Evolutionary conservation across 1,140 invertebrate species (phyloP).

Genomic region (Andrena cerasifolii): DNA sequence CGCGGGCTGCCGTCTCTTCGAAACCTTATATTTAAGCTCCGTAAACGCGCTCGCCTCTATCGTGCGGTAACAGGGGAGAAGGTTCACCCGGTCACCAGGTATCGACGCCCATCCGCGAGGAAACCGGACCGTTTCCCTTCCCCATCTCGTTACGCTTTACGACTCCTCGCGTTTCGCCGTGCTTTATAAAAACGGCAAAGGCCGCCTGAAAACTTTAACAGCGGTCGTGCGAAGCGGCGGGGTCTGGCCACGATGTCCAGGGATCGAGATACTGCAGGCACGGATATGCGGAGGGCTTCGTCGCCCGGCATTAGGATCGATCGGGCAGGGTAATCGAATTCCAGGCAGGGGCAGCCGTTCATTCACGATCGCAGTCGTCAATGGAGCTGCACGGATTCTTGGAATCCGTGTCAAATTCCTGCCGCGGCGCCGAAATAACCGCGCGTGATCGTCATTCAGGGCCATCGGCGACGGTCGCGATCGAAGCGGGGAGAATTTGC

Average conservation of each 20-base stretch:
- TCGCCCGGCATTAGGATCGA: conserved; percentile 12
- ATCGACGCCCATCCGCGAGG: not conserved
- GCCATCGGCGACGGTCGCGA: conserved; percentile 14
- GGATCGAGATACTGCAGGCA: not conserved
- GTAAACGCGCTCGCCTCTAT: not conserved
- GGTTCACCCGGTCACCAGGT: not conserved
- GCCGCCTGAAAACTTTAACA: not conserved
- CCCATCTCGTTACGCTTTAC: conserved; percentile 28
- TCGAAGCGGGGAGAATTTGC: conserved; percentile 25
- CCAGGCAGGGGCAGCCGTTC: not conserved
- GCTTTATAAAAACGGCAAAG: not conserved
- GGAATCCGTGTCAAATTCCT: conserved; percentile 54
- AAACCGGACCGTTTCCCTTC: not conserved
- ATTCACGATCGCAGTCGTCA: conserved; percentile 44
- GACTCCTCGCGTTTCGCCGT: not conserved
- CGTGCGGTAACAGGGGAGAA: not conserved
- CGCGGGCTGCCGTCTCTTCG: not conserved
- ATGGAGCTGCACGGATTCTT: conserved; percentile 37
- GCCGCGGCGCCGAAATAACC: conserved; percentile 19
- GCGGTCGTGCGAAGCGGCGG: no score
- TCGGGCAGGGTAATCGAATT: conserved; percentile 41
- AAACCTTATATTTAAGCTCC: conserved; percentile 24
- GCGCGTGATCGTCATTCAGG: conserved; percentile 19
- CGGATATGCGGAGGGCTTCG: not conserved
- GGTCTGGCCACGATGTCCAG: no score